Base-by-base conservation (phyloP, 2,113 vertebrate genomes). In the Sceloporus undulatus region DNA sequence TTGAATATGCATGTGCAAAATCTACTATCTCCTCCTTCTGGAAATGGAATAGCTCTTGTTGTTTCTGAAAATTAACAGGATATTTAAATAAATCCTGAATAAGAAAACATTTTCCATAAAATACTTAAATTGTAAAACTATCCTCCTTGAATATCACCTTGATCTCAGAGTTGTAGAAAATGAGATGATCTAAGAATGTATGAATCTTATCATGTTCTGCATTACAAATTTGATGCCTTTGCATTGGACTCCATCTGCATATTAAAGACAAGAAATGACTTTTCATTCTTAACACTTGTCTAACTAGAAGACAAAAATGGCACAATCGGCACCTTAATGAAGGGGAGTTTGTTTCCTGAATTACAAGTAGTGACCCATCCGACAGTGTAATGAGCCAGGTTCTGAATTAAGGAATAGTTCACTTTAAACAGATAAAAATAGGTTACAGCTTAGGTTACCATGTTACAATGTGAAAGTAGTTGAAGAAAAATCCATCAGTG, bases 141-240 rank as follows among this genome's bases (percentile, higher is more conserved):
- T 29, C 65, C 29, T 87, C 90, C 91, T 81, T 90, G 76, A 95
- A 94, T 93, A 93, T 93, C 77, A 84, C 90, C 94, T 92, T 95
- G 88, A 91, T 88, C 84, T 71, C 89, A 85, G 29, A 92, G 75
- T 59, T 91, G 85, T 82, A 74, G 27, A 90, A 91, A 48, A 86
- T 75, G 90, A 87, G 85, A 73, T 90, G 80, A 87, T 56, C 21
- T 90, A 79, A 91, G 59, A 87, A 92, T 79, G 77, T 93, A 92
- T 86, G 76, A 94, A 94, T 95, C 27, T 85, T 84, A 52, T 79
- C 81, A 92, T 89, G 77, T 91, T 84, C 48, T 81, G 86, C 88
- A 78, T 91, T 94, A 88, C 80, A 82, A 93, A 89, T 91, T 92
- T 85, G 74, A 94, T 95, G 87, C 42, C 86, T 93, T 84, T 29